Base-by-base conservation (phyloP, 2,888 invertebrate species). In the Bombylius discolor region DNA sequence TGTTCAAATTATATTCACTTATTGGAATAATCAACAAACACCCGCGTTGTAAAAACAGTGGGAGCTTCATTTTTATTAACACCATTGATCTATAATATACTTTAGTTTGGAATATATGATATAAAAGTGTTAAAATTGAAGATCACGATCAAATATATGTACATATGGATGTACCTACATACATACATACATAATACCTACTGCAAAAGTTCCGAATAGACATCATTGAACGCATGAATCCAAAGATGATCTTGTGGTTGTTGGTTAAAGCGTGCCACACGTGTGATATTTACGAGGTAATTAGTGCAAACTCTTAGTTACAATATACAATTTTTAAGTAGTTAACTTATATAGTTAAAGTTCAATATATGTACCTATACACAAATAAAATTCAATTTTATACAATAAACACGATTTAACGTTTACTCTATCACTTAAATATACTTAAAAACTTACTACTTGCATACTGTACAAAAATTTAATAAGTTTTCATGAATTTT, bases 241-340 rank as follows among this genome's bases (percentile, higher is more conserved):
- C 23, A 23, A 23, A 23, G 14, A 39, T 32, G 33, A 23, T 31
- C 13, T 51, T 11, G 23, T 13, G 42, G 51, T n/a, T 8, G 34
- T 33, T 14, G 11, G 48, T 45, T 33, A 46, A 51, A 55, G 55
- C 57, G 56, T 59, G 56, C 59, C 57, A 56, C 57, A 59, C 59
- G 59, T 59, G 59, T 57, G 54, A 57, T 55, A 59, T 59, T 59
- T 59, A 59, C 55, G 59, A 56, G 52, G 55, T 57, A 59, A 59
- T 59, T 59, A 56, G 59, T 55, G 44, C 50, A 57, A n/a, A 56
- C 52, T 48, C 55, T 23, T 23, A 23, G 23, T 23, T 23, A 23
- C 23, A 23, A 23, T 23, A 23, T 23, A 23, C 23, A 23, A 23
- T 23, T 23, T 23, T 23, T 23, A 23, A 23, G 23, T 23, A 23